Evolutionary conservation across 2,797 vertebrate species (phyloP).

Genomic region (Pipistrellus pipistrellus): DNA sequence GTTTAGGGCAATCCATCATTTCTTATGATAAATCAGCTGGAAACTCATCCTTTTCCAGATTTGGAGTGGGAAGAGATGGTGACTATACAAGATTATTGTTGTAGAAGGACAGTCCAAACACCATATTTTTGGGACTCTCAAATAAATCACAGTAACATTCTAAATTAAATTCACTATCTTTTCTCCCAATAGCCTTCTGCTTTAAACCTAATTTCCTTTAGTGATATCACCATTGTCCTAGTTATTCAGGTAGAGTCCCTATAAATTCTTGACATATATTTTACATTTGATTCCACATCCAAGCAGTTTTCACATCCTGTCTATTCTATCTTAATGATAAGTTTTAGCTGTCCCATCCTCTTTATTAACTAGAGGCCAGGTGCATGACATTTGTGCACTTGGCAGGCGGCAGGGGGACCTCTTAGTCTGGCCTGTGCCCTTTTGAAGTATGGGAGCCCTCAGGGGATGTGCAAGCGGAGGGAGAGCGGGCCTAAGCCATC

Average conservation of each 20-base stretch:
- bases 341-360: not conserved
- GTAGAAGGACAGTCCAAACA: not conserved
- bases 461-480: too few species aligned
- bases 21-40: not conserved
- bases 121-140: not conserved
- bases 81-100: not conserved
- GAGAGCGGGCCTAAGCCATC: too few species aligned
- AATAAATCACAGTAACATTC: not conserved
- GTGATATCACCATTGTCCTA: not conserved
- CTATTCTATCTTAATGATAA: not conserved
- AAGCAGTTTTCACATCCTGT: not conserved
- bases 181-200: not conserved
- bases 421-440: too few species aligned
- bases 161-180: not conserved
- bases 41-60: not conserved
- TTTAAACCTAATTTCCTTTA: constrained; percentile 1
- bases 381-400: too few species aligned
- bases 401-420: rapidly evolving
- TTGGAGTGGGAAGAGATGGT: not conserved
- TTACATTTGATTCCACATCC: not conserved
- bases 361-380: not conserved
- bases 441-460: too few species aligned
- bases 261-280: not conserved
- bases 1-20: not conserved
- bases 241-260: not conserved